Base-by-base conservation (phyloP, 2,113 vertebrate species). In the Bolborhynchus lineola region DNA sequence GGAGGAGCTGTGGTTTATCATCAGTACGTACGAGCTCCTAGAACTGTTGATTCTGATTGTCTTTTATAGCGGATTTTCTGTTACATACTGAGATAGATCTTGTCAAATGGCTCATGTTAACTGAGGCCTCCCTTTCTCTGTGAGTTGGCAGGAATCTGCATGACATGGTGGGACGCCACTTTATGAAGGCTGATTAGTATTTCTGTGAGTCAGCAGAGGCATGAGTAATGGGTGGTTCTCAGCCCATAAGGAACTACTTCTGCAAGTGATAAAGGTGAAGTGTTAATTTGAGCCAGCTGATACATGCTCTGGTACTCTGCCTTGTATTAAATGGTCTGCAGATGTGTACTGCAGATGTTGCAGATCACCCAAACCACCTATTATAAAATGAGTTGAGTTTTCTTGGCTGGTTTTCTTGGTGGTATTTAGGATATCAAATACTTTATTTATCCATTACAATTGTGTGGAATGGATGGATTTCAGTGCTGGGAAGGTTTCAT, bases 181-280 rank as follows among this genome's bases (percentile, higher is more conserved):
- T 71, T 49, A 14, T 8, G 8, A 42, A 78, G 55, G 81, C 26
- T 72, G 68, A 19, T 75, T 29, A 49, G 3, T 47, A 7, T 28
- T 89, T 7, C 62, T 42, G 62, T 74, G 90, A 63, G 68, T 88
- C 85, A 83, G 75, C 85, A 67, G 75, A 55, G 70, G 3, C 4
- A 0, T 21, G 44, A 62, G 63, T 42, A 60, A 60, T 79, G 78
- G 68, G 80, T 83, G 88, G 50, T 15, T 90, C 87, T 86, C n/a
- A 41, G 74, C 65, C 72, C 65, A 19, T 6, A 8, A 35, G 53
- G 91, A 89, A 81, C 59, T 33, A 3, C 39, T 85, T 69, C 1
- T 6, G 2, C 19, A 33, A 31, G 74, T 70, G 87, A 71, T 88
- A 60, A 88, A 94, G 87, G 85, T 90, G 90, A 93, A 39, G 21